Base-by-base conservation (phyloP, 1,140 invertebrate genomes). In the Heliconius nattereri region DNA sequence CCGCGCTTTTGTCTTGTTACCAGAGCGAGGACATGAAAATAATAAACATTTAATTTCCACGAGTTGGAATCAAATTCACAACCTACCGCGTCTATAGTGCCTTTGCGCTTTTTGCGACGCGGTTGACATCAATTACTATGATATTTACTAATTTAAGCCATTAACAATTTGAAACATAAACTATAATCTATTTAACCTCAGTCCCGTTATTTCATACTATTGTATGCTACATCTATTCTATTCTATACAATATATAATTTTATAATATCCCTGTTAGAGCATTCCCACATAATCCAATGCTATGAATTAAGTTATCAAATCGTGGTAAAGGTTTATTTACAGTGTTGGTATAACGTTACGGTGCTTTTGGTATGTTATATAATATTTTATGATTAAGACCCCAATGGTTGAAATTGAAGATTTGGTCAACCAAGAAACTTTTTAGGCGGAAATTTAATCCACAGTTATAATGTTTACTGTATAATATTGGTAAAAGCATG, bases 301-400 rank as follows among this genome's bases (percentile, higher is more conserved):
- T 26, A 66, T 66, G 60, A 66, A 66, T 66, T 66, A 26, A 66
- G 60, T 66, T 66, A 66, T 66, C 60, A 66, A 66, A 66, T 66
- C 26, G 60, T 66, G 60, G 60, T 66, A 66, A 26, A 66, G 60
- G 20, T 23, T 60, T 60, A 60, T 23, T 60, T 9, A 60, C 60
- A 66, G 60, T 66, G 5, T 29, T 26, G 60, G 5, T 66, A 8
- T 66, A 66, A 26, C 60, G 3, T 60, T 26, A 60, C 20, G 52
- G 52, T 54, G 57, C 57, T 66, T 29, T 66, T 66, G 23, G 23
- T 29, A 26, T 57, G 9, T 9, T 57, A 23, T n/a, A 57, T 20
- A 23, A 23, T 57, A 20, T 57, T 57, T 57, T 57, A 57, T 57
- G 54, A 2, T n/a, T 57, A 57, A n/a, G 19, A 8, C 19, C 0